Conservation (phyloP, 2,797 vertebrate species). For the Mus minutoides region DNA sequence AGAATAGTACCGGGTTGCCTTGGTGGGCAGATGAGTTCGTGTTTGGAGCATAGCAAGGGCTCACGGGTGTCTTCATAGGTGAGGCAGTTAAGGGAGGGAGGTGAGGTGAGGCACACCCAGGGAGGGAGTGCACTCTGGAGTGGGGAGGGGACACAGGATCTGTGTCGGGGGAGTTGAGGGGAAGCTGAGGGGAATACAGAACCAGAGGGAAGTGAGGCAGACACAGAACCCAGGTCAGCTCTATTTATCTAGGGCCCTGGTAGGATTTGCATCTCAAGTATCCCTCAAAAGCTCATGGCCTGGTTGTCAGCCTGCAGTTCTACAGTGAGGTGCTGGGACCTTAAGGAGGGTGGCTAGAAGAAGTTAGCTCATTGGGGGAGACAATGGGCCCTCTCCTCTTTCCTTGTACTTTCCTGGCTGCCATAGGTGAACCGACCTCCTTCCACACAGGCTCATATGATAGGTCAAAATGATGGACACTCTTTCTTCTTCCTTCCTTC, state of each 20-base stretch:
- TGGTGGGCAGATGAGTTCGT: too few species aligned
- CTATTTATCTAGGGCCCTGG: neutral
- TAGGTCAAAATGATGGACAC: neutral
- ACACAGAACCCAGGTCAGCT: neutral
- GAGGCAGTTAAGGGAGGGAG: too few species aligned
- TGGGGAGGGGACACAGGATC: neutral
- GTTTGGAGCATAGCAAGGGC: rapidly evolving
- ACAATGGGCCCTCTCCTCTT: neutral
- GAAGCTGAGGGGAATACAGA: neutral
- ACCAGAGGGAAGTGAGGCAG: rapidly evolving
- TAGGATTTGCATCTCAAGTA: neutral
- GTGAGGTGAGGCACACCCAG: too few species aligned
- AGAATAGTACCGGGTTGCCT: neutral
- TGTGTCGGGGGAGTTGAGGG: neutral
- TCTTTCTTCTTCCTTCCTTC: too few species aligned
- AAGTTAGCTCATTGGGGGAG: neutral
- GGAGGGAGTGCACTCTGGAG: rapidly evolving
- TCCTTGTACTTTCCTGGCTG: neutral
- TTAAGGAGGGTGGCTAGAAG: neutral
- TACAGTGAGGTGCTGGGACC: neutral
- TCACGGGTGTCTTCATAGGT: neutral
- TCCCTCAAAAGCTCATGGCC: neutral
- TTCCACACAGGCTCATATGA: too few species aligned
- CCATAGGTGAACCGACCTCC: neutral
- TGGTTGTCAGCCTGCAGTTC: neutral